Evolutionary conservation across 2,113 vertebrate genomes (phyloP), one percentile per base, ranked within the genome.

Genomic region (Heliornis fulica): DNA sequence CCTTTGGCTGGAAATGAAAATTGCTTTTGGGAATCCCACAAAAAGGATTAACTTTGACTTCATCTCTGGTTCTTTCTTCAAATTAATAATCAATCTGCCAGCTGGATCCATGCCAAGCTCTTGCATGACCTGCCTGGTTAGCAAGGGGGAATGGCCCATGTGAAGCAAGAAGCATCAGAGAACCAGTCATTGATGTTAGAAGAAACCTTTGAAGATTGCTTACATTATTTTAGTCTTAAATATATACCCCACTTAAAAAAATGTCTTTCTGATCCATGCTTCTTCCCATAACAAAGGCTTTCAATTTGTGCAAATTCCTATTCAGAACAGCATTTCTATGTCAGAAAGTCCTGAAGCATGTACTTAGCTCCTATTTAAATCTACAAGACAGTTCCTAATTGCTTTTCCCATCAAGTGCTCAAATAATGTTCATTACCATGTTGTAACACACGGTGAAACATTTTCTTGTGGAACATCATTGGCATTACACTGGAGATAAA

Each of bases 71-170:
- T 92, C 45, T 32, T 88, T 94, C 93, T 96, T 91, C 93, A 96
- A 97, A 97, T 97, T 95, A 97, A 96, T 97, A 97, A 96, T 96
- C 94, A 94, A 82, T 91, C 95, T 95, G 95, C 87, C 95, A 95
- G 93, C 78, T 89, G 96, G 94, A 71, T 11, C 63, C 1, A 0
- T 12, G 93, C 96, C 97, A 97, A 70, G 84, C 32, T 9, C 91
- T 88, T 12, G 43, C 66, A 53, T 48, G 83, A 92, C 93, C 91
- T 81, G 65, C 83, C 53, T 87, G 76, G 60, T 60, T 95, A 65
- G 69, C 11, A 2, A 70, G 31, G 34, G 82, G 40, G 48, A 61
- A 76, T 0, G 15, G 77, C 18, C 53, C 69, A 2, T 4, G 38
- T 32, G 60, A 66, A 76, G 31, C n/a, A 54, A 36, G 72, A 60